Percentiles rank a stretch among this genome's conserved stretches.
These are phyloP conservation scores for Atractosteus spatula DNA, from an alignment of 2,113 vertebrate species.

Conservation along the genomic window DNA sequence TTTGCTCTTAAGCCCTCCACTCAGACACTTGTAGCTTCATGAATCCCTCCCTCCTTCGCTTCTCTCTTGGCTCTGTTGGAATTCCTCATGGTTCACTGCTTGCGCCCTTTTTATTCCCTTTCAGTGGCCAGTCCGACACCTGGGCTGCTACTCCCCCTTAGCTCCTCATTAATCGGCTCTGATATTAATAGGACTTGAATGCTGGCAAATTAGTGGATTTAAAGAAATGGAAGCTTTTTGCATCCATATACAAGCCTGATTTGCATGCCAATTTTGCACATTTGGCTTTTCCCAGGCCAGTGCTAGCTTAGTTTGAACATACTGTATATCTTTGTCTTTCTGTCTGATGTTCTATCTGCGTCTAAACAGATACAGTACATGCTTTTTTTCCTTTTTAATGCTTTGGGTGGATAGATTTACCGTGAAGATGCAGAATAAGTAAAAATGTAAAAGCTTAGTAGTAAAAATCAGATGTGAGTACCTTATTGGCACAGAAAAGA, in stretches of 20 bases:
- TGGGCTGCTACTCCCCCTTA: constrained; percentile 42
- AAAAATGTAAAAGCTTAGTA: no score
- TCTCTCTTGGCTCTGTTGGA: constrained; percentile 41
- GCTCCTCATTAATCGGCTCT: constrained; percentile 68
- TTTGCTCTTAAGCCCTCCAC: neutral
- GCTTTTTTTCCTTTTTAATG: constrained; percentile 20
- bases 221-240: constrained; percentile 42
- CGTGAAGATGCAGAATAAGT: no score
- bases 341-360: constrained; percentile 30
- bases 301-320: constrained; percentile 39
- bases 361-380: constrained; percentile 21
- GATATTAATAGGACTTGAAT: constrained; percentile 75
- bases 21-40: constrained; percentile 8
- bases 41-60: constrained; percentile 1
- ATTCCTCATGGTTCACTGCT: constrained; percentile 71
- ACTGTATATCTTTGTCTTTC: constrained; percentile 26
- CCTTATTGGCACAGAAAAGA: neutral
- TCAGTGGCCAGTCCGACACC: constrained; percentile 66
- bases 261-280: constrained; percentile 57
- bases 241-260: constrained; percentile 52
- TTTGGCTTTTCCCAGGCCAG: constrained; percentile 33
- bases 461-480: constrained; percentile 8
- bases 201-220: constrained; percentile 58
- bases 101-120: constrained; percentile 65
- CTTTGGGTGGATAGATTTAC: no score